Conservation (phyloP, 37 sponge, comb jelly and placozoan species). For the Diacarnus erythraeanus region DNA sequence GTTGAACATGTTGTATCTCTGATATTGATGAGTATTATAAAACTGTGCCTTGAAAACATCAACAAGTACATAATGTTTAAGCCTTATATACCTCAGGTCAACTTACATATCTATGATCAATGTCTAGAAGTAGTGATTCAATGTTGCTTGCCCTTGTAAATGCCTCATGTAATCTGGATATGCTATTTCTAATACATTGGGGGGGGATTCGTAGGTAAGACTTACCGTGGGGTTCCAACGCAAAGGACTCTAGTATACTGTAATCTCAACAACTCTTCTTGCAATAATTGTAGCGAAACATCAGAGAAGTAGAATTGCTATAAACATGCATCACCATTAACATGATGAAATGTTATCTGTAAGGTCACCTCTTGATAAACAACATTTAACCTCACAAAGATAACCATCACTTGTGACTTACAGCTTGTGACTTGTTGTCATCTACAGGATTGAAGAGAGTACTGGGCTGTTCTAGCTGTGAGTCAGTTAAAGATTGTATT, state of each 20-base stretch:
- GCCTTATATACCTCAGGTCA: neutral
- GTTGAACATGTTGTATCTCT: constrained; percentile 89
- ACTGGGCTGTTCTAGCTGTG: constrained; percentile 33
- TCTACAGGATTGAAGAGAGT: constrained; percentile 40
- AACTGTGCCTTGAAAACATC: constrained; percentile 73
- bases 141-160: constrained; percentile 1
- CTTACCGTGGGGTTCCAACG: constrained; percentile 85
- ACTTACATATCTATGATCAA: constrained; percentile 90
- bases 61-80: neutral
- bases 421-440: constrained; percentile 65
- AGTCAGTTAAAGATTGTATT: neutral
- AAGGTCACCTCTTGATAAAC: too few relatives aligned
- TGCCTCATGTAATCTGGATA: constrained; percentile 69
- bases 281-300: constrained; percentile 35
- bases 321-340: neutral
- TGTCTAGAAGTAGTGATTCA: constrained; percentile 75
- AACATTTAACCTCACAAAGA: neutral
- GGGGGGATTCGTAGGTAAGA: too few relatives aligned
- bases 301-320: constrained; percentile 86
- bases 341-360: too few relatives aligned
- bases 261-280: constrained; percentile 49
- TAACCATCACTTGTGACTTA: constrained; percentile 17
- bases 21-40: constrained; percentile 48
- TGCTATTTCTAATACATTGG: neutral
- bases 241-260: constrained; percentile 63